Evolutionary conservation across 2,113 vertebrate genomes (phyloP).

Genomic region (Crotophaga sulcirostris): DNA sequence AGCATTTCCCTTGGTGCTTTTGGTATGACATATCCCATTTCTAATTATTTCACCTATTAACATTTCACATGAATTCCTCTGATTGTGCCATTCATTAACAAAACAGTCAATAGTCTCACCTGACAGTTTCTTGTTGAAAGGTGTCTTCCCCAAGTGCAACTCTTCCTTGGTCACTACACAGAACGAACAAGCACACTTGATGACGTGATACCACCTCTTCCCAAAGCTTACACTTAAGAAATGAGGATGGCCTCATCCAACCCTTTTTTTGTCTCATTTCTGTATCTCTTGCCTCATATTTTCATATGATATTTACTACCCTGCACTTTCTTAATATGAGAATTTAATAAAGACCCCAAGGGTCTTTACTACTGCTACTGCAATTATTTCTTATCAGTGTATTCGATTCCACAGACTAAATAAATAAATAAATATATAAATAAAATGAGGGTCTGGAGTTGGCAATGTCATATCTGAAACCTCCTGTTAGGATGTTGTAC

Average conservation of each 20-base stretch:
- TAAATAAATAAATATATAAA: neutral
- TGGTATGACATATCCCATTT: neutral
- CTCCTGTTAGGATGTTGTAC: neutral
- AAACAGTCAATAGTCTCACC: neutral
- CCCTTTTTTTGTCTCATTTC: neutral
- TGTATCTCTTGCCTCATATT: neutral
- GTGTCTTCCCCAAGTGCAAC: neutral
- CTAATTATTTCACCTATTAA: neutral
- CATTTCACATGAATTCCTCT: neutral
- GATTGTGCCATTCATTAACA: neutral
- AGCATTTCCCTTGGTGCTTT: neutral
- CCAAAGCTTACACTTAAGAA: neutral
- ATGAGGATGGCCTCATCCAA: neutral
- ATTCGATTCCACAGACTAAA: neutral
- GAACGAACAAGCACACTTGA: neutral
- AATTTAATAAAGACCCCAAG: neutral
- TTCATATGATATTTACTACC: neutral
- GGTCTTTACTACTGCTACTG: too few species aligned
- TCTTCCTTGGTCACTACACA: neutral
- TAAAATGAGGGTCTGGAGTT: neutral
- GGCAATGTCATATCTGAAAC: neutral
- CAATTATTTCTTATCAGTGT: neutral
- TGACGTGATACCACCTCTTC: neutral
- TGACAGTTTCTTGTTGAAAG: neutral
- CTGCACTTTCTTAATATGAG: neutral